Conservation (phyloP, 2,113 vertebrate species). For the Cichladusa arquata region DNA sequence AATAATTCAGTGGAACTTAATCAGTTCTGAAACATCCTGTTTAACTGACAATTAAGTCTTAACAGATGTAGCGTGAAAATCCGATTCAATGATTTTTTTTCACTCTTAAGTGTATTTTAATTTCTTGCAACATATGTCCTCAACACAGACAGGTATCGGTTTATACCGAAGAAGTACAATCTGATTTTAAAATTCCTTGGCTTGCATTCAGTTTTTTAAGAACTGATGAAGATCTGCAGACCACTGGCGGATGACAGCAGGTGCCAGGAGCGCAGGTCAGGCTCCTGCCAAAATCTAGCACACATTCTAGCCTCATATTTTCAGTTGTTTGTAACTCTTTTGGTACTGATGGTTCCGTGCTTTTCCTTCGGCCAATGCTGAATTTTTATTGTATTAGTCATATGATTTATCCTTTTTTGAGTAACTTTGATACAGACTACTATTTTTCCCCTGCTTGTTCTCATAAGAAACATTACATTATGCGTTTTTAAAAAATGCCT, state of each 20-base stretch:
- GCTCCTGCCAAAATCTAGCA: conserved; percentile 2
- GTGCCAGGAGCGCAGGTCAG: neutral
- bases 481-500: neutral
- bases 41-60: conserved; percentile 35
- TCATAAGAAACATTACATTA: neutral
- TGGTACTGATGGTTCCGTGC: neutral
- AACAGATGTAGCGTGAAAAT: conserved; percentile 33
- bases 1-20: conserved; percentile 22
- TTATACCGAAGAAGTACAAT: conserved; percentile 3
- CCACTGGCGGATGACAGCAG: neutral
- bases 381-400: neutral
- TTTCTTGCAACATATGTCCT: conserved; percentile 16
- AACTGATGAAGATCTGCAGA: neutral
- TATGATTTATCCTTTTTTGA: neutral
- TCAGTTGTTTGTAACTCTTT: neutral
- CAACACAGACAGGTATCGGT: neutral
- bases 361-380: neutral
- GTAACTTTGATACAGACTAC: neutral
- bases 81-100: conserved; percentile 2
- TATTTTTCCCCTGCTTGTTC: neutral
- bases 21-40: conserved; percentile 11
- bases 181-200: conserved; percentile 27
- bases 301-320: neutral
- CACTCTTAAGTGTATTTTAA: conserved; percentile 26
- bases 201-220: neutral